phyloP scores from a whole-genome alignment of 37 sponge, comb jelly and placozoan species.

The Ianthella basta region DNA sequence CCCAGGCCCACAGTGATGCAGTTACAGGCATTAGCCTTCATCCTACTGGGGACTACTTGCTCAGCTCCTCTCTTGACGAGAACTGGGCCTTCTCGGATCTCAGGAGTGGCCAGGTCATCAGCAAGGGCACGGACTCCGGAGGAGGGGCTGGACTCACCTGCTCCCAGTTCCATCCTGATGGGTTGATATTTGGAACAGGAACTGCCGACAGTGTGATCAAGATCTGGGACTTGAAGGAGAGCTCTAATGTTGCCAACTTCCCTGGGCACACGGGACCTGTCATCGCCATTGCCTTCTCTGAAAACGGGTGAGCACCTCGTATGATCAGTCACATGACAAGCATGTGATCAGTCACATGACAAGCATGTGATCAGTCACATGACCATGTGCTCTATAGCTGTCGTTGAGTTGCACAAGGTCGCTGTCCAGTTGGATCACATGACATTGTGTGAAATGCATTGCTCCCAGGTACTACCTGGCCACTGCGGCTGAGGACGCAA shows the following conservation, averaged over 20 bases:
- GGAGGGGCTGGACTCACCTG: slow-evolving; percentile 79
- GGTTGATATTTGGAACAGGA: slow-evolving; percentile 99
- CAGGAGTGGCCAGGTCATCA: slow-evolving; percentile 76
- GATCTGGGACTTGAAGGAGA: slow-evolving; percentile 99
- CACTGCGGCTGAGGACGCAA: slow-evolving; percentile 92
- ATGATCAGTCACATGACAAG: neutral
- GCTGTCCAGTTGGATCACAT: neutral
- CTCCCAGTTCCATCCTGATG: slow-evolving; percentile 99
- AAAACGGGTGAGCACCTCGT: slow-evolving; percentile 86
- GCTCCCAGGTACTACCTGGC: slow-evolving; percentile 90
- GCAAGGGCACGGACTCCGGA: slow-evolving; percentile 67
- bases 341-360: neutral
- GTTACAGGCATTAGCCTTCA: slow-evolving; percentile 97
- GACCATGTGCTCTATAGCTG: too few relatives aligned
- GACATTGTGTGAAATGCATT: neutral
- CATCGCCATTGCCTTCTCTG: slow-evolving; percentile 94
- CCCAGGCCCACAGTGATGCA: slow-evolving; percentile 87
- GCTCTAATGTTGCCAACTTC: slow-evolving; percentile 98
- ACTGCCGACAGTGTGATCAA: slow-evolving; percentile 90
- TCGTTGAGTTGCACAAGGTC: neutral
- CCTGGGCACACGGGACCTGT: slow-evolving; percentile 93
- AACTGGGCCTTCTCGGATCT: slow-evolving; percentile 98
- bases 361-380: neutral
- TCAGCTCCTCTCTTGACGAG: slow-evolving; percentile 89
- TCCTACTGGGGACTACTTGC: slow-evolving; percentile 94